Percentiles rank a stretch among this genome's conserved stretches.
These are phyloP conservation scores for Dryobotodes eremita DNA, from an alignment of 2,888 invertebrate genomes.

Conservation along the genomic window DNA sequence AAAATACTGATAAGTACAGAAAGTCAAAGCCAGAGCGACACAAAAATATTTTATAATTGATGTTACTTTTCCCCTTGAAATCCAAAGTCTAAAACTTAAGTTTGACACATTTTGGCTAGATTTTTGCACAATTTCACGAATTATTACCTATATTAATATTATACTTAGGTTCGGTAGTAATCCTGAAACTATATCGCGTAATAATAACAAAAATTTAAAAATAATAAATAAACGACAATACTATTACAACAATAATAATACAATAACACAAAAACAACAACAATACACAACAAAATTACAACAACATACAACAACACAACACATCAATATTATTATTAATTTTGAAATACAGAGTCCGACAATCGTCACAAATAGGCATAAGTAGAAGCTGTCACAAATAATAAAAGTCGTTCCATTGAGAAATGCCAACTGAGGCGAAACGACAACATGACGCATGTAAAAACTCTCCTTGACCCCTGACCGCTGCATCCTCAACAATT, in stretches of 20 bases:
- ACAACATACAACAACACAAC: too few species aligned
- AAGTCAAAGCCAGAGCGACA: background rate
- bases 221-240: too few species aligned
- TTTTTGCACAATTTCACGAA: background rate
- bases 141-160: background rate
- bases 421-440: conserved; percentile 21
- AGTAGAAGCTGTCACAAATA: background rate
- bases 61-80: background rate
- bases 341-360: background rate
- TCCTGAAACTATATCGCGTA: background rate
- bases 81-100: background rate
- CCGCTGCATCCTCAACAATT: conserved; percentile 16
- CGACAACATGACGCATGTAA: background rate
- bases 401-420: conserved; percentile 29
- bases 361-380: background rate
- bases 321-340: too few species aligned
- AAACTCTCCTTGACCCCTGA: conserved; percentile 21
- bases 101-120: background rate
- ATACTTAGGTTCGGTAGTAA: background rate
- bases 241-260: too few species aligned
- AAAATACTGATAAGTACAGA: background rate
- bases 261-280: too few species aligned
- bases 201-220: too few species aligned
- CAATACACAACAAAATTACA: too few species aligned
- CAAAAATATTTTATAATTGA: background rate